Conservation (phyloP, 1,140 invertebrate genomes). For the Brachionus manjavacas region DNA sequence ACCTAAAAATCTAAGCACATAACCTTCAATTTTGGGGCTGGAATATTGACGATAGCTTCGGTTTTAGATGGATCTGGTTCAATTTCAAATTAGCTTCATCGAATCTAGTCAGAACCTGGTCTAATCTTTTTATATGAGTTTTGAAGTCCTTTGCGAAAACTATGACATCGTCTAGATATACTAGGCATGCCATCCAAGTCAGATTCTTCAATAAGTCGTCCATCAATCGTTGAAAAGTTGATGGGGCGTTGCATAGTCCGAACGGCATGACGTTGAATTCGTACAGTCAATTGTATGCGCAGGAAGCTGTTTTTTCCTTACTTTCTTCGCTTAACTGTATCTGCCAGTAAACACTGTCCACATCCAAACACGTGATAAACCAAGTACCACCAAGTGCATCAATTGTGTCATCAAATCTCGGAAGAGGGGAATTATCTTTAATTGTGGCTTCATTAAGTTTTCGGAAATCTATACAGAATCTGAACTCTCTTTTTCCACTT, state of each 20-base stretch:
- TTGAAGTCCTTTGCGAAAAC: background rate
- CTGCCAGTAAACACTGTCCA: background rate
- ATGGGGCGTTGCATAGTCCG: background rate
- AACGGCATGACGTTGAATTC: background rate
- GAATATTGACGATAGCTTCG: no score
- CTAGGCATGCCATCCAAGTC: background rate
- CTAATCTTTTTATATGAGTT: background rate
- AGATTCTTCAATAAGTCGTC: background rate
- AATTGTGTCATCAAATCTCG: background rate
- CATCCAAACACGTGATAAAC: background rate
- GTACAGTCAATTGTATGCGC: background rate
- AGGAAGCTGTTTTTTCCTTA: conserved; percentile 9
- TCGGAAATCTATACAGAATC: no score
- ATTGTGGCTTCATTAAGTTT: conserved; percentile 29
- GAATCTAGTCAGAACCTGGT: background rate
- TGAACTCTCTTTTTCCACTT: background rate
- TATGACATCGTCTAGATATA: background rate
- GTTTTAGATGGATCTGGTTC: background rate
- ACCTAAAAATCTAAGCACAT: no score
- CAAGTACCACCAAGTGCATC: background rate
- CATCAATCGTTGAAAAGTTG: background rate
- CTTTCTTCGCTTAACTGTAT: background rate
- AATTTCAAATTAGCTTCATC: conserved; percentile 45
- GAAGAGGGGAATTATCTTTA: conserved; percentile 19
- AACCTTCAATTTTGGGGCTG: no score